Conservation (phyloP, 2,113 vertebrate genomes). For the Caretta caretta region DNA sequence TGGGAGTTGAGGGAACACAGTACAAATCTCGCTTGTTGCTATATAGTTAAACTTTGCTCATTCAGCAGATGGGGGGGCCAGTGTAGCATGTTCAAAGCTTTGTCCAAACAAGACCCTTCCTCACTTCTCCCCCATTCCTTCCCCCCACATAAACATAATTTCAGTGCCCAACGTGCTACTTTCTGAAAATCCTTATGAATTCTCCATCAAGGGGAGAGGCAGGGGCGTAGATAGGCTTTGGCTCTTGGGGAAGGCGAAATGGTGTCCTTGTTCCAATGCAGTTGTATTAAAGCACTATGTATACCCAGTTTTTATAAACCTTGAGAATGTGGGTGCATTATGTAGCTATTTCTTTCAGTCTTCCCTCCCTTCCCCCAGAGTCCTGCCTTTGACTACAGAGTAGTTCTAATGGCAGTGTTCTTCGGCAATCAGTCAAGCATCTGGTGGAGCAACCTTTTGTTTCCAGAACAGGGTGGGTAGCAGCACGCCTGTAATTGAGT, state of each 20-base stretch:
- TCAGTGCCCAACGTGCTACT: neutral
- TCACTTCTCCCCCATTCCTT: neutral
- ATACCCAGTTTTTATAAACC: neutral
- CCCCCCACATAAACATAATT: neutral
- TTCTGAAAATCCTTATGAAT: neutral
- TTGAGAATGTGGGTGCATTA: neutral
- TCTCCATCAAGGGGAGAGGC: neutral
- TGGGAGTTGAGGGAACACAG: neutral
- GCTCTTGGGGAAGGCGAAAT: neutral
- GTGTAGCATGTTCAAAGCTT: neutral
- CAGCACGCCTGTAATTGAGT: neutral
- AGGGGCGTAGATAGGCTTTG: neutral
- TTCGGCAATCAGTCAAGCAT: neutral
- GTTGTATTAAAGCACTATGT: neutral
- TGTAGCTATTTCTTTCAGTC: neutral
- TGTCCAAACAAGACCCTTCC: neutral
- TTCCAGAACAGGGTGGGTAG: neutral
- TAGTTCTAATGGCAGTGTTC: neutral
- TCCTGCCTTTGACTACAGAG: neutral
- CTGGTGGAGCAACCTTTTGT: neutral
- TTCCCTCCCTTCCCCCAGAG: neutral
- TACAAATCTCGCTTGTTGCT: neutral
- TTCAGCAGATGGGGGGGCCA: neutral
- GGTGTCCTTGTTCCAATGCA: neutral
- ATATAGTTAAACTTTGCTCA: neutral